Percentiles rank a stretch among this genome's conserved stretches.
Evolutionary conservation across 1,140 invertebrate species (phyloP).

Genomic region (Camponotus floridanus): DNA sequence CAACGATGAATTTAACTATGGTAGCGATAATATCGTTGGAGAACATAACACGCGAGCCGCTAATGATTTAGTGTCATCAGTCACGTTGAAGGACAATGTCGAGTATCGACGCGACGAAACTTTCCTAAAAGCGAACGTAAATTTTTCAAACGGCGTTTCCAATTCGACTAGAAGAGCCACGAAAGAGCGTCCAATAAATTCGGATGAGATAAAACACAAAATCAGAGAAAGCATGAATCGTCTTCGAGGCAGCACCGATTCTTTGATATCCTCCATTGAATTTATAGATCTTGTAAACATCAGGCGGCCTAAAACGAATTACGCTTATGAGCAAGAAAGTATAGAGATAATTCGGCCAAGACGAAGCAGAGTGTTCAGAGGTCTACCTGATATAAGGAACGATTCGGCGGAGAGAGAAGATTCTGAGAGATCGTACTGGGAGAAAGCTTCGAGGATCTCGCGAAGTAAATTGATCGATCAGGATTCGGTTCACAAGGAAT

Average conservation of each 20-base stretch:
- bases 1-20: conserved; percentile 54
- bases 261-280: conserved; percentile 74
- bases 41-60: not conserved
- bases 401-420: conserved; percentile 7
- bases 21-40: conserved; percentile 54
- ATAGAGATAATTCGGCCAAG: conserved; percentile 66
- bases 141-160: not conserved
- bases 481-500: conserved; percentile 27
- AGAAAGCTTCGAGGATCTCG: conserved; percentile 48
- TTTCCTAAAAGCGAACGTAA: conserved; percentile 36
- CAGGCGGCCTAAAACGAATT: not conserved
- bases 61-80: not conserved
- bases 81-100: not conserved
- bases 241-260: conserved; percentile 75
- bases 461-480: conserved; percentile 58
- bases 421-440: conserved; percentile 56
- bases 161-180: not conserved
- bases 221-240: conserved; percentile 70
- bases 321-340: conserved; percentile 62
- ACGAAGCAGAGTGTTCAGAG: conserved; percentile 13
- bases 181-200: not conserved
- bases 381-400: conserved; percentile 61
- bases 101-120: not conserved
- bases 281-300: conserved; percentile 19
- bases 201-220: conserved; percentile 8